phyloP scores from a whole-genome alignment of 2,113 vertebrate genomes.

The Megalops atlanticus region DNA sequence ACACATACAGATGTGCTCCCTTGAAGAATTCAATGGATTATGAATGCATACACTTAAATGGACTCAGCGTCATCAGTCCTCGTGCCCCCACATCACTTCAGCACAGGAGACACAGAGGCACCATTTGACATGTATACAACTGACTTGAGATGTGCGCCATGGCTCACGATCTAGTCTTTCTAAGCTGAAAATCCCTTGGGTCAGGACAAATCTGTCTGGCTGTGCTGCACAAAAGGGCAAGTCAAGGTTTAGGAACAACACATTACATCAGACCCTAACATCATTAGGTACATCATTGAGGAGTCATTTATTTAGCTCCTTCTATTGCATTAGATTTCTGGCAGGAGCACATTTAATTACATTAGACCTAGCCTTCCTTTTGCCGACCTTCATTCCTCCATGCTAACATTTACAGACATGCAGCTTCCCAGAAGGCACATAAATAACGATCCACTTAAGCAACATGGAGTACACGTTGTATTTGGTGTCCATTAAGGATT shows the following conservation, averaged over 20 bases:
- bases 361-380: neutral
- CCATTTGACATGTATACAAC: neutral
- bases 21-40: neutral
- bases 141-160: neutral
- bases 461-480: neutral
- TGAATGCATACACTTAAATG: neutral
- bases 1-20: neutral
- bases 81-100: neutral
- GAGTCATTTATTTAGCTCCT: neutral
- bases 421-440: neutral
- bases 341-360: neutral
- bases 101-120: neutral
- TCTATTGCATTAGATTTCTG: neutral
- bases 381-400: neutral
- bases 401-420: neutral
- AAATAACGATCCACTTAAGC: neutral
- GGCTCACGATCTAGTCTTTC: neutral
- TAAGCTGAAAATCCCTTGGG: neutral
- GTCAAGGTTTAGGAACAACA: neutral
- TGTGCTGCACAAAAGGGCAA: neutral
- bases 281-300: neutral
- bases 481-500: constrained; percentile 1
- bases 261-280: neutral
- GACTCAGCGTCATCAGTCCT: no score
- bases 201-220: neutral